These are phyloP conservation scores for Coreoperca whiteheadi DNA, from an alignment of 2,113 vertebrate genomes.

Conservation along the genomic window DNA sequence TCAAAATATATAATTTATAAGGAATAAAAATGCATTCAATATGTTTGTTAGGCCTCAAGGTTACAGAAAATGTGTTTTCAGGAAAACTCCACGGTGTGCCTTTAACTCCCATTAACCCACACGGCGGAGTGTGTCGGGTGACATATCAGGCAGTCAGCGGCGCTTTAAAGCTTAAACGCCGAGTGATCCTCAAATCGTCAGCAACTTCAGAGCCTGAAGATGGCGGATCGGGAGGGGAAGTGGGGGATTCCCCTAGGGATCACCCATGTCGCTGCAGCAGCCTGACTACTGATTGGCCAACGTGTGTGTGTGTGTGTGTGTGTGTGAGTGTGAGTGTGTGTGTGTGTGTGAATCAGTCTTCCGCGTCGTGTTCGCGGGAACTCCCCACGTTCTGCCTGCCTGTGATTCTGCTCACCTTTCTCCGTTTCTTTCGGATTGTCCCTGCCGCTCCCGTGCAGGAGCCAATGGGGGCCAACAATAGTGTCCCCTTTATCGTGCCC, in stretches of 20 bases:
- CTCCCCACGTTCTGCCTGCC: not conserved
- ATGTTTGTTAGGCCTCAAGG: not conserved
- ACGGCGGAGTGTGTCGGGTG: conserved; percentile 16
- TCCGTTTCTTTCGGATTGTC: conserved; percentile 17
- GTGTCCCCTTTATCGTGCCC: not conserved
- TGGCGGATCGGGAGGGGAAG: not conserved
- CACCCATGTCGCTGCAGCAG: conserved; percentile 6
- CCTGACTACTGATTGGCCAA: conserved; percentile 23
- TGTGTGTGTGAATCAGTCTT: conserved; percentile 8
- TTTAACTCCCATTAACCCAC: conserved; percentile 42
- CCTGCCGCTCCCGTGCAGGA: conserved; percentile 13
- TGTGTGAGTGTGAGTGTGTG: conserved; percentile 6
- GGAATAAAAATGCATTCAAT: not conserved
- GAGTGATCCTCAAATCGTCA: conserved; percentile 22
- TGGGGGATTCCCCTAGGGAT: conserved; percentile 32
- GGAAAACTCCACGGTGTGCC: conserved; percentile 1
- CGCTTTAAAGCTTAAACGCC: conserved; percentile 29
- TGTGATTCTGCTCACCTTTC: conserved; percentile 19
- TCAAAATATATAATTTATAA: not conserved
- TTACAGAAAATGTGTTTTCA: not conserved
- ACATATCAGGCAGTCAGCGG: conserved; percentile 2
- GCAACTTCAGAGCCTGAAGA: conserved; percentile 29
- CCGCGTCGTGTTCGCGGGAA: conserved; percentile 26
- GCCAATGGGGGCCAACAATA: not conserved
- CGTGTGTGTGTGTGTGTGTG: conserved; percentile 2